These are phyloP conservation scores for Abrostola triplasia DNA, from an alignment of 2,888 invertebrate species.

Conservation along the genomic window DNA sequence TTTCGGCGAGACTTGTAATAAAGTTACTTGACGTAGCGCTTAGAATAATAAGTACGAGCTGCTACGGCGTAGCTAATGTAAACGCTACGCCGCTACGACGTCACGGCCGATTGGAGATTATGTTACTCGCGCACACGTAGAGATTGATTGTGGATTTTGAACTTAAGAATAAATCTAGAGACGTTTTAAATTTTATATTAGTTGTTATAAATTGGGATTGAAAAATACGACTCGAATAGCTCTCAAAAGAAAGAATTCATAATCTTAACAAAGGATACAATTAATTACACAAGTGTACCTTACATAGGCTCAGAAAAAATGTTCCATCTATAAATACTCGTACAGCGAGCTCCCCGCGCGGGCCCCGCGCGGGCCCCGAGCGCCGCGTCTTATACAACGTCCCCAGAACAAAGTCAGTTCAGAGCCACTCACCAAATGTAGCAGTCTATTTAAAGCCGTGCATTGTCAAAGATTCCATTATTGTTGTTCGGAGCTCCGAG, in stretches of 20 bases:
- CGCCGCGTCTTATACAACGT: neutral
- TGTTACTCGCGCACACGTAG: neutral
- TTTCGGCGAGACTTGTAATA: conserved; percentile 1
- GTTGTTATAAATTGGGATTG: too few species aligned
- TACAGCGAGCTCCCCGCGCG: too few species aligned
- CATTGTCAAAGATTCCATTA: conserved; percentile 21
- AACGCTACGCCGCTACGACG: neutral
- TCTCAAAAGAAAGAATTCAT: too few species aligned
- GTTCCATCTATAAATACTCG: too few species aligned
- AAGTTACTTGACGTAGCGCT: neutral
- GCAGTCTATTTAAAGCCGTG: conserved; percentile 2
- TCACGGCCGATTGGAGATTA: neutral
- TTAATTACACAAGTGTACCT: too few species aligned
- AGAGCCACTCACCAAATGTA: neutral
- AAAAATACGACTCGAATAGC: too few species aligned
- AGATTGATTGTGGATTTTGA: neutral
- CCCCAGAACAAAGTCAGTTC: neutral
- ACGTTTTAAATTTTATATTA: too few species aligned
- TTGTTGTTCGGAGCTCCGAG: conserved; percentile 26
- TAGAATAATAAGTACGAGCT: neutral
- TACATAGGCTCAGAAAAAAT: too few species aligned
- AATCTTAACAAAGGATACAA: too few species aligned
- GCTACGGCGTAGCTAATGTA: conserved; percentile 2
- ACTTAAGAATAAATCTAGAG: too few species aligned
- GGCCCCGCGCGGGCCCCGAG: too few species aligned